Percentiles rank a stretch among this genome's conserved stretches.
These are phyloP conservation scores for Noctuana brunneofusca DNA, from an alignment of 2,888 invertebrate species.

Conservation along the genomic window DNA sequence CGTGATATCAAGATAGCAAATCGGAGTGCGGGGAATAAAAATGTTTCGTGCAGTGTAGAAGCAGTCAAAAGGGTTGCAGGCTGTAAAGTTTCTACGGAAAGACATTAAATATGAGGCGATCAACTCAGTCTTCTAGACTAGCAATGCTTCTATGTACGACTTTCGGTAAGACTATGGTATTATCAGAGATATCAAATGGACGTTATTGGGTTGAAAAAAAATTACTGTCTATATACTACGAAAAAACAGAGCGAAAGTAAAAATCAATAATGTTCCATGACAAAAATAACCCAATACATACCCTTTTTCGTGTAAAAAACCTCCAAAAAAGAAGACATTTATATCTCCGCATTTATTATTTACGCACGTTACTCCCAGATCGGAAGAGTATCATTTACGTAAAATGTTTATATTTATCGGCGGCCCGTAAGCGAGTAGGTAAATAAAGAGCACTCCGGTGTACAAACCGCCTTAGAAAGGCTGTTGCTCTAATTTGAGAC, in stretches of 20 bases:
- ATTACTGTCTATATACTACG: not conserved
- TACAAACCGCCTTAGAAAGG: not conserved
- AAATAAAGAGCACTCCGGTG: constrained; percentile 24
- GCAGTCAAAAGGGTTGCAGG: too few relatives aligned
- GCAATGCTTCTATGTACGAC: too few relatives aligned
- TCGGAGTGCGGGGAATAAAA: too few relatives aligned
- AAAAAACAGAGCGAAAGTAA: not conserved
- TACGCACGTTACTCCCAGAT: constrained; percentile 20
- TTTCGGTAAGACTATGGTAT: too few relatives aligned
- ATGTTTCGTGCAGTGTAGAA: too few relatives aligned
- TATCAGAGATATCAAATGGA: too few relatives aligned
- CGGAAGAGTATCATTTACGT: constrained; percentile 22
- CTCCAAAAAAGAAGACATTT: not conserved
- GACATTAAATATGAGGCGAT: too few relatives aligned
- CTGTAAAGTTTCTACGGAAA: too few relatives aligned
- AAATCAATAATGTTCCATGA: constrained; percentile 9
- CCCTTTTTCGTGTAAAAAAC: constrained; percentile 1
- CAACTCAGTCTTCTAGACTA: too few relatives aligned
- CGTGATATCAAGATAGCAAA: too few relatives aligned
- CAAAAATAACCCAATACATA: constrained; percentile 1
- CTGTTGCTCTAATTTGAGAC: constrained; percentile 5
- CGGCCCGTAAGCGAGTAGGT: constrained; percentile 7
- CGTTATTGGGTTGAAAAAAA: not conserved
- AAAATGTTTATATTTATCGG: constrained; percentile 21
- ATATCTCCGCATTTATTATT: constrained; percentile 13